Evolutionary conservation across 2,888 invertebrate species (phyloP).

Genomic region (Aleiodes alternator): DNA sequence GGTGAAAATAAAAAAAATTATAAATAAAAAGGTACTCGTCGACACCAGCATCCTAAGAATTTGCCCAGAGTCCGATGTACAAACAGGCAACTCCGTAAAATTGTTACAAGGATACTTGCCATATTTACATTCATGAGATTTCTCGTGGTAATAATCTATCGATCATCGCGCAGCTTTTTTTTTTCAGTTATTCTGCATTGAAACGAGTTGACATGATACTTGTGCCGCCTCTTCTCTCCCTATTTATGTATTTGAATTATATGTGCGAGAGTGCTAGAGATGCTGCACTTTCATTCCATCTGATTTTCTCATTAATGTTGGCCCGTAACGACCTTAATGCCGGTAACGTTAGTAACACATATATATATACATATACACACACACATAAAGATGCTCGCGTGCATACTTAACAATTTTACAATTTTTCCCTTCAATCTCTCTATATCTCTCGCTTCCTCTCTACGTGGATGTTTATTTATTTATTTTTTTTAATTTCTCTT

Average conservation of each 20-base stretch:
- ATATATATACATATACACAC: no score
- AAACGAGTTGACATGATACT: constrained; percentile 27
- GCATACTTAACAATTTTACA: constrained; percentile 6
- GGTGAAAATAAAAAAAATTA: background rate
- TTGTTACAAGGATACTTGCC: constrained; percentile 37
- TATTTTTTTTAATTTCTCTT: background rate
- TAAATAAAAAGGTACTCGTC: constrained; percentile 4
- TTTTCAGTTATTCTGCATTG: constrained; percentile 27
- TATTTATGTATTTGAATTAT: constrained; percentile 29
- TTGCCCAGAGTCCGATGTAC: constrained; percentile 34
- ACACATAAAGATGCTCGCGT: background rate
- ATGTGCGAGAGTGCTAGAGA: constrained; percentile 2
- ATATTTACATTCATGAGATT: constrained; percentile 36
- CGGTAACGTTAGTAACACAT: background rate
- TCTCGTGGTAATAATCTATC: constrained; percentile 31
- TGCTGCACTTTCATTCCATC: constrained; percentile 30
- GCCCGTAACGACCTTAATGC: constrained; percentile 25
- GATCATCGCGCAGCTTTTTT: background rate
- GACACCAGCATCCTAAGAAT: constrained; percentile 29
- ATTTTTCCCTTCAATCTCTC: background rate
- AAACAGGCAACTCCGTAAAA: constrained; percentile 20
- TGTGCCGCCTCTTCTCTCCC: background rate
- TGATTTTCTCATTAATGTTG: constrained; percentile 27
- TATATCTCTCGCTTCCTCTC: no score
- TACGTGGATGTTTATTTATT: no score